Evolutionary conservation across 35 echinoderm and acorn worm species (phyloP), one percentile per base, ranked within the genome.

Genomic region (Heliocidaris tuberculata): DNA sequence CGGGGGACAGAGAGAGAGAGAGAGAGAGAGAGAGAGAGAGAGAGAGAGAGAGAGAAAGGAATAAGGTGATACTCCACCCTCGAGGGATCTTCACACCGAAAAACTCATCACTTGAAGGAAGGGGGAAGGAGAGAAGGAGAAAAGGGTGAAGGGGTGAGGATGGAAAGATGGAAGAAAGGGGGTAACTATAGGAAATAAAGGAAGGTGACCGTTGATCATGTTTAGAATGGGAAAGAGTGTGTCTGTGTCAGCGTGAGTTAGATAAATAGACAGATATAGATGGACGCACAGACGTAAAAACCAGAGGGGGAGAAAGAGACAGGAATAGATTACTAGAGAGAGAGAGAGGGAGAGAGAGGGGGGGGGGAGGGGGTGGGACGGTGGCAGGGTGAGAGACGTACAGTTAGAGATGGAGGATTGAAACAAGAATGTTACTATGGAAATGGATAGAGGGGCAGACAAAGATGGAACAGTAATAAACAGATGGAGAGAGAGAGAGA

Each of bases 91-190:
- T 89, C 87, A 89, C 87, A 89, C 87, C 87, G 13, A 89, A 89
- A 89, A 78, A 78, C 65, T 89, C 87, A 89, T 89, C 87, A 47
- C 87, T 89, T 89, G 87, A 48, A 89, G 87, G 31, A 89, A 15
- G 32, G 24, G 32, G 31, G 87, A 27, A 89, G 30, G 17, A 32
- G 87, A 31, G 31, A 47, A 89, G 87, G 47, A 42, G 87, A 27
- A 42, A 47, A 6, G 32, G 47, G 47, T 89, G 86, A 89, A 47
- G 87, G 87, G 87, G 87, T 30, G 85, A 86, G 31, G 85, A 9
- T 30, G 31, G 85, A 86, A 86, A 29, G 70, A 4, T 2, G 4
- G 70, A 85, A 29, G 85, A n/a, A 86, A 86, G 6, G 85, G 85
- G n/a, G 70, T 19, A 85, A 29, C 15, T 85, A n/a, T n/a, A 19